Conservation (phyloP, 2,113 vertebrate genomes). For the Tupaia chinensis region DNA sequence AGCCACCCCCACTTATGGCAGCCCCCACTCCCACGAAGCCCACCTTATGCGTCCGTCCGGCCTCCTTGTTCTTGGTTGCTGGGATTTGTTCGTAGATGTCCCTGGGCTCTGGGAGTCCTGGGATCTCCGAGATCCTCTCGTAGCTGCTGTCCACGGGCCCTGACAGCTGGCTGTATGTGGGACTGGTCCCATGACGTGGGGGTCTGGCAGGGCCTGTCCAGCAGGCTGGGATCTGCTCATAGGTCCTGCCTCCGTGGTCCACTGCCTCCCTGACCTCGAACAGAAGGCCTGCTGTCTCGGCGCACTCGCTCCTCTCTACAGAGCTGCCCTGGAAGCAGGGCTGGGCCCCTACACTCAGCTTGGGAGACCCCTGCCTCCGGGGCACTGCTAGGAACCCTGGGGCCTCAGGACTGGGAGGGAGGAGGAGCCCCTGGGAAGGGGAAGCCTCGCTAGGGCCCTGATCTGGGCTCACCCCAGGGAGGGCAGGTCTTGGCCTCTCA, state of each 20-base stretch:
- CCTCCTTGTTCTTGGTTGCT: slow-evolving; percentile 59
- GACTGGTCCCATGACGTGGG: neutral
- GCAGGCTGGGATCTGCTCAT: slow-evolving; percentile 81
- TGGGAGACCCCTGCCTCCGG: slow-evolving; percentile 23
- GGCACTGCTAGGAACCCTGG: neutral
- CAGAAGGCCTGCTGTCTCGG: neutral
- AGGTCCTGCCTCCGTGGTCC: slow-evolving; percentile 24
- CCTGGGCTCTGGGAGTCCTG: neutral
- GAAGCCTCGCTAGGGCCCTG: slow-evolving; percentile 79
- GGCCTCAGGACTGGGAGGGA: neutral
- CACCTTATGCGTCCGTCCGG: slow-evolving; percentile 76
- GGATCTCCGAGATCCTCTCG: slow-evolving; percentile 36
- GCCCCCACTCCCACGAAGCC: neutral
- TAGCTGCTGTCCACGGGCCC: slow-evolving; percentile 47
- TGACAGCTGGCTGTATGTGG: neutral
- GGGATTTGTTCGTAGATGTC: slow-evolving; percentile 69
- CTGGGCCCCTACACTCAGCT: neutral
- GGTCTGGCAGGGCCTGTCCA: neutral
- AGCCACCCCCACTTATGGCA: too few relatives aligned
- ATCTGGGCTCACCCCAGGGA: slow-evolving; percentile 78
- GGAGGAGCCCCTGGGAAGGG: neutral
- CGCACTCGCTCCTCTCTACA: neutral
- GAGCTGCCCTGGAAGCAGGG: neutral
- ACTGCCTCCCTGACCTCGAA: neutral
- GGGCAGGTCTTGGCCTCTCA: slow-evolving; percentile 44